Base-by-base conservation (phyloP, 2,113 vertebrate species). In the Planiliza haematocheilus region DNA sequence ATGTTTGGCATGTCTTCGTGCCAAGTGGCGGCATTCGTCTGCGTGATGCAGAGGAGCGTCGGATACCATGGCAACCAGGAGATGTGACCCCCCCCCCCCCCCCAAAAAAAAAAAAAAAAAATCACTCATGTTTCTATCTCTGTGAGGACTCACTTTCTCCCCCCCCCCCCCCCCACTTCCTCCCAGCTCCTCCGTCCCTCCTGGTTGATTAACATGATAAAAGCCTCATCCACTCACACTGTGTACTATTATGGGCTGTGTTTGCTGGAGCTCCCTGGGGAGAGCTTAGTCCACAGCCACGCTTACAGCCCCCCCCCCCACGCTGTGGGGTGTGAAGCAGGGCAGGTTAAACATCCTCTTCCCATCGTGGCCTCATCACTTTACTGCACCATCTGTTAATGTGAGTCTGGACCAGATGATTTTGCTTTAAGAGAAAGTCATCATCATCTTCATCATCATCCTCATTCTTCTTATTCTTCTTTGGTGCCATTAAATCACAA, bases 171-270 rank as follows among this genome's bases (percentile, higher is more conserved):
- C n/a, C n/a, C n/a, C n/a, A n/a, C n/a, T n/a, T n/a, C n/a, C n/a
- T n/a, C n/a, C n/a, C n/a, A n/a, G n/a, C n/a, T n/a, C 24, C 24
- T 5, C 24, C 24, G 3, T 5, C 24, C 24, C 24, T 3, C 24
- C 24, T 3, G 24, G 24, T 30, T 30, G 24, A 77, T 84, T 77
- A 80, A 8, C 82, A 81, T 81, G 10, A 84, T 43, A 81, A 84
- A 68, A 72, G 77, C 45, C 52, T 36, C 10, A 48, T 37, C n/a
- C 52, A 21, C 61, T 37, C 53, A 6, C 30, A 61, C 12, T 50
- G 9, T 53, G 24, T 49, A 37, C 37, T 42, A 12, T 56, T 50
- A n/a, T 9, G 10, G 46, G 7, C 20, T 70, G 52, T 74, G 59
- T 60, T 70, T 70, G 61, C 11, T 57, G 57, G 13, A n/a, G 11